Evolutionary conservation across 2,113 vertebrate species (phyloP).

Genomic region (Heteronetta atricapilla): DNA sequence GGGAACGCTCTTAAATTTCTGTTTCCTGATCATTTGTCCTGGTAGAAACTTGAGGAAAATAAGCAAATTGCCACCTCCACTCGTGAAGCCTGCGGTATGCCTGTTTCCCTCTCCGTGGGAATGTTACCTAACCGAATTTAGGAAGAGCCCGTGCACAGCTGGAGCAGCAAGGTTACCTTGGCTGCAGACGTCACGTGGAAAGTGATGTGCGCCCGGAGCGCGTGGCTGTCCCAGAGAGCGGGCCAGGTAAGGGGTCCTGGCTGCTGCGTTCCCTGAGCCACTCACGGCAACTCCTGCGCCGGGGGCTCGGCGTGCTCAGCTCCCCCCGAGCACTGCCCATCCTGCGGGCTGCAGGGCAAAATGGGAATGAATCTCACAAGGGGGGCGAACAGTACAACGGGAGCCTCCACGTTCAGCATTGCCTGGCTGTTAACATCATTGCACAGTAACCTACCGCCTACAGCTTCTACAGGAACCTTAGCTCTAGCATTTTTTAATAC

Average conservation of each 20-base stretch:
- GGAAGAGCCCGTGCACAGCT: neutral
- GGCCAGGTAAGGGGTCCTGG: neutral
- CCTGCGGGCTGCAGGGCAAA: neutral
- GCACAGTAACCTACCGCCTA: neutral
- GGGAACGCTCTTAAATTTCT: neutral
- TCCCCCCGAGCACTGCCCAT: neutral
- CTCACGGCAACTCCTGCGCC: neutral
- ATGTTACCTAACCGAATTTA: neutral
- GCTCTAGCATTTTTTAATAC: neutral
- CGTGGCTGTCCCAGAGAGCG: neutral
- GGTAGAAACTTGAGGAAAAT: neutral
- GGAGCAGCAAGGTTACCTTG: neutral
- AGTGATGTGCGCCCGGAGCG: neutral
- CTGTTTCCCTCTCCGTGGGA: neutral
- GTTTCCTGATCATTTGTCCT: neutral
- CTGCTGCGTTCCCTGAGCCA: neutral
- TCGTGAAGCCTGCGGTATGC: neutral
- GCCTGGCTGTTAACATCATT: constrained; percentile 2
- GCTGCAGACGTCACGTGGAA: neutral
- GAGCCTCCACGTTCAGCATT: neutral
- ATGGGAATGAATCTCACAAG: neutral
- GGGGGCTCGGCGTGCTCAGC: neutral
- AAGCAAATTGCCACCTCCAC: fast-evolving
- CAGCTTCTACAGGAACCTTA: neutral
- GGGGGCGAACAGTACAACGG: neutral